Evolutionary conservation across 2,888 invertebrate genomes (phyloP).

Genomic region (Cyaniris semiargus): DNA sequence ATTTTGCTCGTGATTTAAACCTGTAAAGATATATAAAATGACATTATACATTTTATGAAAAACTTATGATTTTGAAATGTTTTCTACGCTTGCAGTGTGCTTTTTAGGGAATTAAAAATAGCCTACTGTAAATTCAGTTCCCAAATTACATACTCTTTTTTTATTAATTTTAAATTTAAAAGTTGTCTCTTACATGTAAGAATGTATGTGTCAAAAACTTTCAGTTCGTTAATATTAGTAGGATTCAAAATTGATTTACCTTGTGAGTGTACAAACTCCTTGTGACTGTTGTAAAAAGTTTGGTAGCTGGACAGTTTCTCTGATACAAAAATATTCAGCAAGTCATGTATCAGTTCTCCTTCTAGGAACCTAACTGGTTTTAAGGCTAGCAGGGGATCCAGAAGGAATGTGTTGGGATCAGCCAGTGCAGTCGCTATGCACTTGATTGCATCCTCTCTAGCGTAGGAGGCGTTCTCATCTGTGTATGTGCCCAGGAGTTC

Average conservation of each 20-base stretch:
- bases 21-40: constrained; percentile 54
- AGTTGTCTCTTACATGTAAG: too few relatives aligned
- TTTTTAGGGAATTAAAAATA: too few relatives aligned
- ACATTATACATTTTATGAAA: too few relatives aligned
- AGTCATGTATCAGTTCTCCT: constrained; percentile 96
- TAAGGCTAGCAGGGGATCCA: constrained; percentile 95
- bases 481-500: constrained; percentile 98
- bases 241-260: constrained; percentile 51
- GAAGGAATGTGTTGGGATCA: constrained; percentile 96
- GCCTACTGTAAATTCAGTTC: too few relatives aligned
- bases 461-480: constrained; percentile 97
- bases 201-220: too few relatives aligned
- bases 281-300: constrained; percentile 94
- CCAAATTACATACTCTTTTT: too few relatives aligned
- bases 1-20: constrained; percentile 95
- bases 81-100: too few relatives aligned
- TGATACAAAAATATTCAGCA: constrained; percentile 96
- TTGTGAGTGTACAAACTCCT: constrained; percentile 91
- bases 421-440: constrained; percentile 97
- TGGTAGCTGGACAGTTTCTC: constrained; percentile 96
- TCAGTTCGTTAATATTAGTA: too few relatives aligned
- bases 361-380: constrained; percentile 97
- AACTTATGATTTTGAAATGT: too few relatives aligned
- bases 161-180: too few relatives aligned
- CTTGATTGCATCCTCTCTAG: constrained; percentile 97